Evolutionary conservation across 2,113 vertebrate genomes (phyloP), one percentile per base, ranked within the genome.

Genomic region (Beaufortia kweichowensis): DNA sequence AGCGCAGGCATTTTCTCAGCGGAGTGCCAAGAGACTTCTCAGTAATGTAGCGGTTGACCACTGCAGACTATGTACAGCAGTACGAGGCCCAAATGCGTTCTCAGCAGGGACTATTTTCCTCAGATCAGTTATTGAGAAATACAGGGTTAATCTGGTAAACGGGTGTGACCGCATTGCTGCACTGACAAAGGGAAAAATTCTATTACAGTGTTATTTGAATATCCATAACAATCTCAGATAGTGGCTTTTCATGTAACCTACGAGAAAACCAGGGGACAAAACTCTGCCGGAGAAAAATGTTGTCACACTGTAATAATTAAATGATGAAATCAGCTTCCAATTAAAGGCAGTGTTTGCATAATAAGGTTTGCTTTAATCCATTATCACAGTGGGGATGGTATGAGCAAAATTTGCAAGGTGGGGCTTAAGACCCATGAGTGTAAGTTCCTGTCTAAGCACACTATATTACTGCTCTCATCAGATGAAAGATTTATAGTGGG

Each of bases 401-500:
- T 23, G 28, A 73, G 71, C 68, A 77, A 35, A 69, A 41, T 64
- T 75, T 64, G 39, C 26, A 60, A 33, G 48, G 33, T 28, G 76
- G 12, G 35, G 29, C 57, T 5, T 41, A 19, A 43, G 23, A 56
- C 60, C 48, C 55, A 74, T 15, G 68, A 67, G 31, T 48, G 33
- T 50, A 62, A 68, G 62, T 66, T 81, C 76, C 69, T 66, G 63
- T 41, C 53, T 60, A 79, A 74, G 71, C 39, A 71, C 59, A 74
- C 57, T 63, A 72, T 61, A 66, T 70, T 77, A 73, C 46, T 55
- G 77, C 73, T 60, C 68, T 76, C 73, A 77, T 67, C 68, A 75
- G 24, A 73, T 82, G 39, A 79, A 84, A 75, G 79, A 83, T 83
- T 72, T 72, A 81, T 79, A 80, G 72, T 59, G 35, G 53, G 17